phyloP scores from a whole-genome alignment of 2,888 invertebrate species.

The Palloptera scutellata region DNA sequence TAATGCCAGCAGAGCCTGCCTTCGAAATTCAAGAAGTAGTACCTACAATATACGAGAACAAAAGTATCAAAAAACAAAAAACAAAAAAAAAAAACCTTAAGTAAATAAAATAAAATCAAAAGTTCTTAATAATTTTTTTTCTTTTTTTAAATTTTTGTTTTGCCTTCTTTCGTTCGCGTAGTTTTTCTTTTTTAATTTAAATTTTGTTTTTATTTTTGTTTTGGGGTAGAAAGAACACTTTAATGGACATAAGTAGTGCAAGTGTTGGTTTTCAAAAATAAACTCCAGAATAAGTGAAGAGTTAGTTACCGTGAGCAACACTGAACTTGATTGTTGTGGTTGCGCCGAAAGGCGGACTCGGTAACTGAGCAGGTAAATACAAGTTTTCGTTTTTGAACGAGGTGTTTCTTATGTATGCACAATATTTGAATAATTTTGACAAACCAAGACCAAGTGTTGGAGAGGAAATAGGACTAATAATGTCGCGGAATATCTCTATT shows the following conservation, averaged over 20 bases:
- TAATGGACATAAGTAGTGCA: constrained; percentile 20
- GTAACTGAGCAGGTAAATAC: no score
- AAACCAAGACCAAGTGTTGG: no score
- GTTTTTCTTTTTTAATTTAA: neutral
- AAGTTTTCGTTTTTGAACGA: no score
- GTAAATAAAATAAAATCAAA: constrained; percentile 21
- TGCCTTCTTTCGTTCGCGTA: constrained; percentile 15
- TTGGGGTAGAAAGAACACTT: constrained; percentile 11
- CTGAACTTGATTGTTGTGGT: neutral
- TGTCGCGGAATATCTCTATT: no score
- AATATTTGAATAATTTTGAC: no score
- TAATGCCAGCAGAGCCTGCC: neutral
- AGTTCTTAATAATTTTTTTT: constrained; percentile 17
- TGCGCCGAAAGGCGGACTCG: no score
- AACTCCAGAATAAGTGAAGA: neutral
- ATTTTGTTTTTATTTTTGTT: constrained; percentile 9
- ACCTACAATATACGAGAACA: constrained; percentile 16
- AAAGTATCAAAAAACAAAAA: constrained; percentile 11
- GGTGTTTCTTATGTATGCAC: no score
- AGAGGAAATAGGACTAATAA: no score
- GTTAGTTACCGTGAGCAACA: neutral
- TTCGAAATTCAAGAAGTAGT: constrained; percentile 2
- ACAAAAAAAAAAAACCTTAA: constrained; percentile 15
- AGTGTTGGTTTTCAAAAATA: constrained; percentile 8
- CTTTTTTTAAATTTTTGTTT: constrained; percentile 21